Base-by-base conservation (phyloP, 37 sponge, comb jelly and placozoan genomes). In the Dysidea cf. avara region DNA sequence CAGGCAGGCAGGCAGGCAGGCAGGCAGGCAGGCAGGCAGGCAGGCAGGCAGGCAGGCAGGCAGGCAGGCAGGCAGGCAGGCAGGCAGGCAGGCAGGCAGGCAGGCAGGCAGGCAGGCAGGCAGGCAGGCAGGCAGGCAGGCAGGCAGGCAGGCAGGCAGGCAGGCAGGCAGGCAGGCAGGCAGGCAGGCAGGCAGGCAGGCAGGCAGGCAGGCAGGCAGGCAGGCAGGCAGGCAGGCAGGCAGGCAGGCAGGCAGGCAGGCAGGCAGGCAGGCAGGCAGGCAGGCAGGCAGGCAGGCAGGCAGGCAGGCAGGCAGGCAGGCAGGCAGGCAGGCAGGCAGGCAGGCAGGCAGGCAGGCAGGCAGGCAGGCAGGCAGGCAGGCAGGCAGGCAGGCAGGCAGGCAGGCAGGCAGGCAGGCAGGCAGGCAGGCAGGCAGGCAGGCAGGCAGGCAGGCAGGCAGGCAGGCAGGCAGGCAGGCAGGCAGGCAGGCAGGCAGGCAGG, bases 11-110 rank as follows among this genome's bases (percentile, higher is more conserved):
- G 58, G 58, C 58, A 56, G 58, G 58, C 58, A 56, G 58, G 58
- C 58, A 56, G 58, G 58, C 58, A 56, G 58, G 58, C 58, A 56
- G 58, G 58, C 58, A 56, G 58, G 58, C 58, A 56, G 58, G 58
- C 58, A 56, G 58, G 58, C 58, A 56, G 58, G 58, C 58, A 56
- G 58, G 58, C 58, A 56, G 58, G 58, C 58, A 56, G 58, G 58
- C 58, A 56, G 58, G 58, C 58, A 56, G 58, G 58, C 58, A 56
- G 58, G 58, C 58, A 56, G 58, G 58, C 58, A 56, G 58, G 58
- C 58, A 56, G 58, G 58, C 58, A 56, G 58, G 58, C 58, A 56
- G 58, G 58, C 58, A 56, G 58, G 58, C 58, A 56, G 58, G 58
- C 58, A 56, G 58, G 58, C 58, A 56, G 58, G 58, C 58, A 56